These are phyloP conservation scores for Melieria picta DNA, from an alignment of 2,888 invertebrate species.

Conservation along the genomic window DNA sequence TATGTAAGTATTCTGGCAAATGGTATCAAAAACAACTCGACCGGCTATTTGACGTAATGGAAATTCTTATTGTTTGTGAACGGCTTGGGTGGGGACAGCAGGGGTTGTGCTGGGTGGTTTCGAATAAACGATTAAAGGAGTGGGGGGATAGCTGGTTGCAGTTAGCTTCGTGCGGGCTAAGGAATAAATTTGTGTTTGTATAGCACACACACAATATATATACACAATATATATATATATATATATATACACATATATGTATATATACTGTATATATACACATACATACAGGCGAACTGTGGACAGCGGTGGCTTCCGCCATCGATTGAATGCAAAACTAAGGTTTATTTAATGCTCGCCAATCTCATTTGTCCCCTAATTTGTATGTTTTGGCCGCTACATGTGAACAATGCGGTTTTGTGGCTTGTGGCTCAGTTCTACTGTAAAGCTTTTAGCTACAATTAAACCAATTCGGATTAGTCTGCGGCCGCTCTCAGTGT, in stretches of 20 bases:
- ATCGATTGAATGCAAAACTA: conserved; percentile 11
- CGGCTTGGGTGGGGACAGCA: no score
- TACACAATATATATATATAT: background rate
- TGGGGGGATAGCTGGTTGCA: no score
- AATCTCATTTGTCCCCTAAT: conserved; percentile 4
- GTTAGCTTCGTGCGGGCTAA: no score
- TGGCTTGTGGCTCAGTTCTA: background rate
- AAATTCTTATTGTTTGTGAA: no score
- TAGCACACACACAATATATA: background rate
- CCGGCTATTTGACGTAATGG: no score
- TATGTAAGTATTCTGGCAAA: no score
- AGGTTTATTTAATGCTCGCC: background rate
- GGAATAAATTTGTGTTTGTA: no score
- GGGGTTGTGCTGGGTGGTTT: no score
- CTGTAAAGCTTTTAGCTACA: conserved; percentile 11
- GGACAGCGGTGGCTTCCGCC: background rate
- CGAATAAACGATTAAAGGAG: no score
- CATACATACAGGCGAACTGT: conserved; percentile 3
- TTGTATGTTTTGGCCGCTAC: background rate
- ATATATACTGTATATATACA: background rate
- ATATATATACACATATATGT: background rate
- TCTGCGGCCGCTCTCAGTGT: conserved; percentile 2
- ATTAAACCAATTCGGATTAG: conserved; percentile 22
- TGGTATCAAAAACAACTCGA: no score
- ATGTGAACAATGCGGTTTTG: conserved; percentile 19